A percentile compares a stretch with the other conserved stretches of the same genome.
Conservation (phyloP, 2,888 invertebrate species). For the Sepioteuthis lessoniana region DNA sequence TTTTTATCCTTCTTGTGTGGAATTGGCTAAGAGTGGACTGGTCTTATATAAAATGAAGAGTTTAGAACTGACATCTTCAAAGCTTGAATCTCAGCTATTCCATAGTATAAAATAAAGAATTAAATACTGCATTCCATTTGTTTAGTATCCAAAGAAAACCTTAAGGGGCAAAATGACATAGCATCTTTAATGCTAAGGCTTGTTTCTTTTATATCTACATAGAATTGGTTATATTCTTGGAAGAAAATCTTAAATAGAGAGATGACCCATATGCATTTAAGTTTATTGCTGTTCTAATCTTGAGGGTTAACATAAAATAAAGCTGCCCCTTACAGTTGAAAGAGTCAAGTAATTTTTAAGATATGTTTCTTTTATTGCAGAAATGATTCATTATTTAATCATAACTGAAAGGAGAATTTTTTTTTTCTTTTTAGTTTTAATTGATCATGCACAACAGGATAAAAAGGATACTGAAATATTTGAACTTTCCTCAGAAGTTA, state of each 20-base stretch:
- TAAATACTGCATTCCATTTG: not conserved
- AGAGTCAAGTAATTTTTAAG: no score
- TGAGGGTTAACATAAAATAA: no score
- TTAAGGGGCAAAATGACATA: not conserved
- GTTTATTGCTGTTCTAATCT: no score
- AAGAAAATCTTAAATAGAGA: not conserved
- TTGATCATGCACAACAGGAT: no score
- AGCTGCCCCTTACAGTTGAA: no score
- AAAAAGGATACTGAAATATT: no score
- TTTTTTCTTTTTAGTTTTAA: no score
- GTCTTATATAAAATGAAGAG: not conserved
- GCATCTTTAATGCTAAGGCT: not conserved
- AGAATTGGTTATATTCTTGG: not conserved
- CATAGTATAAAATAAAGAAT: not conserved
- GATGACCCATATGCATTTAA: not conserved
- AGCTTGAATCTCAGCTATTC: not conserved
- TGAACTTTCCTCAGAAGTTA: no score
- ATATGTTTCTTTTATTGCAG: no score
- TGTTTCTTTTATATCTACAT: not conserved
- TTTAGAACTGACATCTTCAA: not conserved
- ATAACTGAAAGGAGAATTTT: no score
- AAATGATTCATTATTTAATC: no score
- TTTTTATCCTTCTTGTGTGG: not conserved
- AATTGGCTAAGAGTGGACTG: conserved; percentile 33
- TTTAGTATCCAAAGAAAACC: not conserved